phyloP scores from a whole-genome alignment of 2,113 vertebrate genomes.

The Psettodes erumei region DNA sequence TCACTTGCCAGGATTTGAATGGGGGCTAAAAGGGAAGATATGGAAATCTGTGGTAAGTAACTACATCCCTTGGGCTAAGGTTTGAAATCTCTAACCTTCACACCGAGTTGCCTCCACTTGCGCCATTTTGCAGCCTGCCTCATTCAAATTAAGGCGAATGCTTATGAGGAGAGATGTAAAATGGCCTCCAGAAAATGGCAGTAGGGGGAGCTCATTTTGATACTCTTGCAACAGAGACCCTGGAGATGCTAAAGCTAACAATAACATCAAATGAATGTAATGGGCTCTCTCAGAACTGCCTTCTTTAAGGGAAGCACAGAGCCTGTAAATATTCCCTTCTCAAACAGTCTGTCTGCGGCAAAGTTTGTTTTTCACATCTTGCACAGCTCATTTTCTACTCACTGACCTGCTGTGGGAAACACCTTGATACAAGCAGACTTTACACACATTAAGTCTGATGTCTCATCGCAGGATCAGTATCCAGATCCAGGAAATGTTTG shows the following conservation, averaged over 20 bases:
- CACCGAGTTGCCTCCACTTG: conserved; percentile 35
- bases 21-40: conserved; percentile 55
- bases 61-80: conserved; percentile 51
- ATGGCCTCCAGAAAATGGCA: conserved; percentile 44
- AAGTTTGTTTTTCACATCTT: not conserved
- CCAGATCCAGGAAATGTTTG: too few relatives aligned
- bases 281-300: conserved; percentile 18
- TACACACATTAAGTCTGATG: not conserved
- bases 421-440: not conserved
- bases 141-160: conserved; percentile 46
- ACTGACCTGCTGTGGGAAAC: conserved; percentile 1
- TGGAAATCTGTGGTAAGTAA: conserved; percentile 63
- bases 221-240: conserved; percentile 10
- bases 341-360: conserved; percentile 9
- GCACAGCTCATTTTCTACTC: not conserved
- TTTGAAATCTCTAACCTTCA: conserved; percentile 46
- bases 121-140: conserved; percentile 27
- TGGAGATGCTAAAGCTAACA: conserved; percentile 52
- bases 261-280: conserved; percentile 38
- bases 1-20: conserved; percentile 58
- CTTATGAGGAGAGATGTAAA: conserved; percentile 34
- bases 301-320: conserved; percentile 17
- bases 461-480: too few relatives aligned
- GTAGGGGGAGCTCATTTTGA: conserved; percentile 40
- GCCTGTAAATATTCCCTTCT: conserved; percentile 22